Percentiles rank a stretch among this genome's conserved stretches.
Evolutionary conservation across 2,113 vertebrate genomes (phyloP).

Genomic region (Psettodes erumei): DNA sequence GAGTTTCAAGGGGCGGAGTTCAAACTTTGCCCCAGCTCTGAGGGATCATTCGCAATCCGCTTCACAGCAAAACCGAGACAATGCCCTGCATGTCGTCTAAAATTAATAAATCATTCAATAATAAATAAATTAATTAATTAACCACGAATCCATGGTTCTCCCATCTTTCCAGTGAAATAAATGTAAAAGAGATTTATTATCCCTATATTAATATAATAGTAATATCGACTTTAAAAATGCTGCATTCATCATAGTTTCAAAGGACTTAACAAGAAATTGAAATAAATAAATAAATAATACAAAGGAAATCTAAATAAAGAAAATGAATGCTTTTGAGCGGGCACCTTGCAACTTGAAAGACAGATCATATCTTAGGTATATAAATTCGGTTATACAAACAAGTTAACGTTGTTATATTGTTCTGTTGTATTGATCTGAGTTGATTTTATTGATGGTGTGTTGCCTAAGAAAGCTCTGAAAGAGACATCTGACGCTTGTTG

Average conservation of each 20-base stretch:
- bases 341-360: background rate
- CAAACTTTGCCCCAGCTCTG: constrained; percentile 41
- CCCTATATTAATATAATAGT: background rate
- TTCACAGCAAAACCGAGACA: background rate
- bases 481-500: background rate
- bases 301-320: background rate
- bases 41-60: constrained; percentile 36
- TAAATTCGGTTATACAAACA: too few relatives aligned
- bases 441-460: background rate
- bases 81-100: background rate
- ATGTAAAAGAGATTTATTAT: background rate
- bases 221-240: background rate
- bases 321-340: background rate
- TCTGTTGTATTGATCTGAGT: too few relatives aligned
- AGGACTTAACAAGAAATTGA: background rate
- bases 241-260: background rate
- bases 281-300: background rate
- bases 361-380: too few relatives aligned
- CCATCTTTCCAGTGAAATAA: background rate
- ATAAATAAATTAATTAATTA: too few relatives aligned
- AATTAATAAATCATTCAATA: too few relatives aligned
- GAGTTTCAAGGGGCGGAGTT: constrained; percentile 53
- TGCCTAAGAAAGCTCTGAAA: background rate
- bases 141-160: too few relatives aligned
- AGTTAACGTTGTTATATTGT: too few relatives aligned